Percentiles rank a stretch among this genome's conserved stretches.
phyloP scores from a whole-genome alignment of 2,797 vertebrate genomes.

The Enteromius unitaeniatus region DNA sequence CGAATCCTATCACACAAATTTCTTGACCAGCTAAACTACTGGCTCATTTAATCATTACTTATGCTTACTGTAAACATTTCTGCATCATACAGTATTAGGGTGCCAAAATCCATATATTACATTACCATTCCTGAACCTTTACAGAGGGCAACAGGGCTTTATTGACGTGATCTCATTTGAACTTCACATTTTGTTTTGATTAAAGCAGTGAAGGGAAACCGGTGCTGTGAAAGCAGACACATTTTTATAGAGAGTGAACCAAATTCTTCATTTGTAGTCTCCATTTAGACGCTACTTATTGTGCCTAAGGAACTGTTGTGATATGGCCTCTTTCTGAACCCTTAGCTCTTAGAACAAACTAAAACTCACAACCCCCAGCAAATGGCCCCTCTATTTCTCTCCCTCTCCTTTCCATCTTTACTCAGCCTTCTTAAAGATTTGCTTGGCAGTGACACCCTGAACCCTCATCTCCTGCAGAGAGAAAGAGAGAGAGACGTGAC shows the following conservation, averaged over 20 bases:
- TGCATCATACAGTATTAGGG: background rate
- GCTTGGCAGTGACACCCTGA: slow-evolving; percentile 82
- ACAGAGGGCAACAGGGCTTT: background rate
- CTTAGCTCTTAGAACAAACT: slow-evolving; percentile 5
- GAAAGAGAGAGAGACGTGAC: slow-evolving; percentile 8
- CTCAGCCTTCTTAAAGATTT: slow-evolving; percentile 89
- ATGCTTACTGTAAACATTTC: background rate
- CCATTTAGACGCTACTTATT: slow-evolving; percentile 12
- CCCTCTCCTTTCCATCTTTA: slow-evolving; percentile 63
- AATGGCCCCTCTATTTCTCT: slow-evolving; percentile 6
- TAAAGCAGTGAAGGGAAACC: background rate
- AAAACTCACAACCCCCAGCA: background rate
- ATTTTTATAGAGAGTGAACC: background rate
- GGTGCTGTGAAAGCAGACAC: background rate
- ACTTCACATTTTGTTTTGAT: background rate
- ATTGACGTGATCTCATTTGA: background rate
- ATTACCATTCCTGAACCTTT: background rate
- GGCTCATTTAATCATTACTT: background rate
- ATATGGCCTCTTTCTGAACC: slow-evolving; percentile 24
- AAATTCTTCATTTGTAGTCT: background rate
- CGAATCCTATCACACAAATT: background rate
- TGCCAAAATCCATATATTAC: slow-evolving; percentile 10
- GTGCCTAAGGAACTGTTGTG: background rate
- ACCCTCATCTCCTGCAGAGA: slow-evolving; percentile 86
- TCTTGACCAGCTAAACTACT: background rate